Evolutionary conservation across 2,113 vertebrate species (phyloP).

Genomic region (Thamnophis sirtalis): DNA sequence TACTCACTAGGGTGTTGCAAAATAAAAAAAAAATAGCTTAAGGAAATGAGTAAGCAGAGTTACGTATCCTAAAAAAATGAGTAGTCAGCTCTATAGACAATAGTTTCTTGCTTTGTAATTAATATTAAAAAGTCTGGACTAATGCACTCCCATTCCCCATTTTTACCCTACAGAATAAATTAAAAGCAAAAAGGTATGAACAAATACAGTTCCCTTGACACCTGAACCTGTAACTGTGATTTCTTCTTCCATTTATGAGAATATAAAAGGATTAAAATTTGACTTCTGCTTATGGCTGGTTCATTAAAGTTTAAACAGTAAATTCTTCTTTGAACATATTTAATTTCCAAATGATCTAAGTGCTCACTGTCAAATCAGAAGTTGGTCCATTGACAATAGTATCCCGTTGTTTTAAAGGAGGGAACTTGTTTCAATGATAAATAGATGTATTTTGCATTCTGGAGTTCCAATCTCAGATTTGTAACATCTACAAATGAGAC

Average conservation of each 20-base stretch:
- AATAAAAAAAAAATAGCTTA: conserved; percentile 36
- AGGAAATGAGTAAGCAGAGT: conserved; percentile 55
- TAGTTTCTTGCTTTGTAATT: neutral
- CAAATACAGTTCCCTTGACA: neutral
- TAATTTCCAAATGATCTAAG: neutral
- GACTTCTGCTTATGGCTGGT: neutral
- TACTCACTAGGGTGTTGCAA: conserved; percentile 54
- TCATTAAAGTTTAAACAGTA: neutral
- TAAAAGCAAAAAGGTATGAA: neutral
- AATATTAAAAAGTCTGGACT: neutral
- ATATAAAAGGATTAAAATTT: neutral
- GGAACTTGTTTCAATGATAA: neutral
- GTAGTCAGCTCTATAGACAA: neutral
- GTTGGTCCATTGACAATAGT: neutral
- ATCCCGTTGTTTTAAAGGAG: neutral
- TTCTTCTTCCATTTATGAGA: neutral
- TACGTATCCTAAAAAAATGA: neutral
- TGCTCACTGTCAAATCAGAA: neutral
- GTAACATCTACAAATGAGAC: neutral
- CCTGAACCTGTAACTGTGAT: neutral
- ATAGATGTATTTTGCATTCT: neutral
- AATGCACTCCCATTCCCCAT: neutral
- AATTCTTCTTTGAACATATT: neutral
- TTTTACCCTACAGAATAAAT: neutral
- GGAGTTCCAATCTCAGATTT: neutral